These are phyloP conservation scores for Hormaphis cornu DNA, from an alignment of 1,140 invertebrate genomes.

Conservation along the genomic window DNA sequence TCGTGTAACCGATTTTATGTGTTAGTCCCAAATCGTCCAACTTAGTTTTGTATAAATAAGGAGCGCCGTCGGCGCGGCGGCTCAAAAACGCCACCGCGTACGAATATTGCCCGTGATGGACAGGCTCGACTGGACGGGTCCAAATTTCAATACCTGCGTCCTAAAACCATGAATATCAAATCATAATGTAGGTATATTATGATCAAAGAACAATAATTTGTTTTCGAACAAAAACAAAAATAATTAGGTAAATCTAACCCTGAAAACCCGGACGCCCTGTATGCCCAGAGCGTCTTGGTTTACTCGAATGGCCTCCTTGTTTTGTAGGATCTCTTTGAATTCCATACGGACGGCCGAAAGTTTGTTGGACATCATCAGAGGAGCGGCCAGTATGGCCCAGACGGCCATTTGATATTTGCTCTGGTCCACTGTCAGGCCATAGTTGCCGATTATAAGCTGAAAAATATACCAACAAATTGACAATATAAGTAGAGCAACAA, in stretches of 20 bases:
- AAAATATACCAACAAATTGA: conserved; percentile 39
- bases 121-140: conserved; percentile 44
- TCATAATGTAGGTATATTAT: background rate
- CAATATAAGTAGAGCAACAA: too few relatives aligned
- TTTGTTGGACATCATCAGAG: conserved; percentile 80
- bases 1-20: conserved; percentile 65
- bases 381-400: conserved; percentile 81
- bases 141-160: conserved; percentile 45
- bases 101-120: conserved; percentile 42
- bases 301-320: conserved; percentile 62
- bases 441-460: conserved; percentile 75
- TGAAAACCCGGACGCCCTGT: conserved; percentile 49
- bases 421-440: conserved; percentile 72
- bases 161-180: too few relatives aligned
- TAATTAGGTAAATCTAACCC: conserved; percentile 37
- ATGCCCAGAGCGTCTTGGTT: conserved; percentile 77
- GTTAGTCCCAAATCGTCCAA: conserved; percentile 64
- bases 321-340: conserved; percentile 67
- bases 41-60: conserved; percentile 47
- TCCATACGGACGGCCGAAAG: conserved; percentile 59
- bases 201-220: background rate
- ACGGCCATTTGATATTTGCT: conserved; percentile 78
- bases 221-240: background rate
- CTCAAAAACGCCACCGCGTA: conserved; percentile 51
- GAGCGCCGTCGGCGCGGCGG: conserved; percentile 50